Percentiles rank a stretch among this genome's conserved stretches.
Conservation (phyloP, 2,797 vertebrate genomes). For the Neomorphus geoffroyi region DNA sequence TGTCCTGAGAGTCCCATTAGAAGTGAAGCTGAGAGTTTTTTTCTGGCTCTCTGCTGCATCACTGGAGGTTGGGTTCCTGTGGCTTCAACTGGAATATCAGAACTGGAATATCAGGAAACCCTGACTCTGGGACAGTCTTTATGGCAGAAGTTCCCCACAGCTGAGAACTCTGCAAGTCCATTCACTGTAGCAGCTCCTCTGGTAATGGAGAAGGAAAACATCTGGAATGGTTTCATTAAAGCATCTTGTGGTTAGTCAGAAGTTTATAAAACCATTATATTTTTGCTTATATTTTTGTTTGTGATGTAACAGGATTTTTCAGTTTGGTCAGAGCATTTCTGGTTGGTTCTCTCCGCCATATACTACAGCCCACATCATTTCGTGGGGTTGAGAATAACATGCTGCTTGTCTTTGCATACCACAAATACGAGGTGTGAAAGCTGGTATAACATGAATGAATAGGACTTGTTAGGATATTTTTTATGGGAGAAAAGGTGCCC, state of each 20-base stretch:
- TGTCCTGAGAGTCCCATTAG: constrained; percentile 47
- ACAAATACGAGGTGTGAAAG: constrained; percentile 63
- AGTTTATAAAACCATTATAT: constrained; percentile 41
- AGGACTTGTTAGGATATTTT: constrained; percentile 42
- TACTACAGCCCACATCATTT: constrained; percentile 11
- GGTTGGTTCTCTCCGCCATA: neutral
- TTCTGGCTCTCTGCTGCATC: constrained; percentile 23
- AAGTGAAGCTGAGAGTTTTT: constrained; percentile 30
- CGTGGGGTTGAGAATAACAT: constrained; percentile 15
- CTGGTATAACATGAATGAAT: constrained; percentile 44
- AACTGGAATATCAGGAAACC: constrained; percentile 26
- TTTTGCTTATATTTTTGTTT: constrained; percentile 44
- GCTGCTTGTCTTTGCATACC: constrained; percentile 49
- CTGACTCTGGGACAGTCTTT: neutral
- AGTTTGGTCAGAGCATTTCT: constrained; percentile 17
- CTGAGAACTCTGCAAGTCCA: neutral
- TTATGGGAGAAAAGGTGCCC: constrained; percentile 15
- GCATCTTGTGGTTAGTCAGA: constrained; percentile 28
- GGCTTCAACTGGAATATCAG: constrained; percentile 35
- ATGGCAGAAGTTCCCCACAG: constrained; percentile 38
- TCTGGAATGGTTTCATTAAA: constrained; percentile 13
- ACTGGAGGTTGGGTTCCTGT: constrained; percentile 8
- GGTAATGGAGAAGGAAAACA: constrained; percentile 26
- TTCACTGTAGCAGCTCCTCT: neutral
- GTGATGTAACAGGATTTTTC: constrained; percentile 44